phyloP scores from a whole-genome alignment of 2,797 vertebrate genomes.

The Lophotriccus pileatus region DNA sequence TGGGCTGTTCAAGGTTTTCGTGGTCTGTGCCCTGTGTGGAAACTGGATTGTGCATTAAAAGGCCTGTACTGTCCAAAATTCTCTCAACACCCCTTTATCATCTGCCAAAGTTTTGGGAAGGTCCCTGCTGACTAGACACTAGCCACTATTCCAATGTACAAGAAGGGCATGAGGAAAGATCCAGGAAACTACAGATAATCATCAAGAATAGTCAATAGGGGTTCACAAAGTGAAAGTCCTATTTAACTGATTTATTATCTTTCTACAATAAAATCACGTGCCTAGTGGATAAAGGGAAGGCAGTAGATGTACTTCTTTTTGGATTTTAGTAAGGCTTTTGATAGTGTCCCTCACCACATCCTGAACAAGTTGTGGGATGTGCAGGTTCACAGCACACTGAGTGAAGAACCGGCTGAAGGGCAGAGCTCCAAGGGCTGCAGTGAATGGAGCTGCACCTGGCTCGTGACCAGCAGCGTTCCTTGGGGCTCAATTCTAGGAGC shows the following conservation, averaged over 20 bases:
- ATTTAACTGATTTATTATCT: not conserved
- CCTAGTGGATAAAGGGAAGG: not conserved
- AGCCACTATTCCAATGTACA: not conserved
- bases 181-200: not conserved
- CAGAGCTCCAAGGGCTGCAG: not conserved
- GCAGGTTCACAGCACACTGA: not conserved
- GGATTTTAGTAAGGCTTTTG: not conserved
- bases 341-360: not conserved
- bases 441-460: not conserved
- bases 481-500: not conserved
- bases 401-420: not conserved
- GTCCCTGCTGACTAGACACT: not conserved
- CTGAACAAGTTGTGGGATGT: not conserved
- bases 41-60: no score
- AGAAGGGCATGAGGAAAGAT: not conserved
- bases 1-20: no score
- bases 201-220: not conserved
- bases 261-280: not conserved
- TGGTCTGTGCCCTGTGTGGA: no score
- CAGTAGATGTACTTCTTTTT: not conserved
- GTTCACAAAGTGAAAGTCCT: not conserved
- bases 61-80: no score
- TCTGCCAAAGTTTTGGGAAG: not conserved
- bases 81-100: not conserved
- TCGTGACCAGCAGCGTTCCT: fast-evolving